Evolutionary conservation across 1,140 invertebrate species (phyloP).

Genomic region (Lepidurus couesii): DNA sequence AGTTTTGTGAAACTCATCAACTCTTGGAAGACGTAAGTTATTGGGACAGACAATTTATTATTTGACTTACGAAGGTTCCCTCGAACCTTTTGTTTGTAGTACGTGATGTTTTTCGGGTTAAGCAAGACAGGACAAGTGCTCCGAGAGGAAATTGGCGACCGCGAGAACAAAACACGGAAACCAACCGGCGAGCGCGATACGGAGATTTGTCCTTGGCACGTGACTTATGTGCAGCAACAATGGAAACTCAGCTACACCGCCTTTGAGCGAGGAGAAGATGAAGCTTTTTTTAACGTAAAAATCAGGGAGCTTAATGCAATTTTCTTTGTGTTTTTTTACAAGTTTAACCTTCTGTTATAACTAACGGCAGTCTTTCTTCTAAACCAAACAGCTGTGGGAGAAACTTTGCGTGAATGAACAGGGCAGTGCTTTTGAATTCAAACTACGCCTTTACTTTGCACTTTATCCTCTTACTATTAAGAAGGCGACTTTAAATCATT

Average conservation of each 20-base stretch:
- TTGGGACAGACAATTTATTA: not conserved
- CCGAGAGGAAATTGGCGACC: not conserved
- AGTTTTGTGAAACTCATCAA: not conserved
- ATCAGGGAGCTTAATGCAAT: no score
- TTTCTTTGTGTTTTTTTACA: not conserved
- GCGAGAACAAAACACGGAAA: slow-evolving; percentile 18
- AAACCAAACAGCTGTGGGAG: not conserved
- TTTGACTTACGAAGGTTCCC: no score
- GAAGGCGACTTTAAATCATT: not conserved
- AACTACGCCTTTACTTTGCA: not conserved
- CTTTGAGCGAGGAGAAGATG: not conserved
- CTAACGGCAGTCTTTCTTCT: not conserved
- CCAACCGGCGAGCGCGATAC: not conserved
- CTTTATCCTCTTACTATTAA: not conserved
- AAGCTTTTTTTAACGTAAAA: not conserved
- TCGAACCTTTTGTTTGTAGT: not conserved
- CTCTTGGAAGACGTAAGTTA: not conserved
- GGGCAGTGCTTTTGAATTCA: not conserved
- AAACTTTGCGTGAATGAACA: not conserved
- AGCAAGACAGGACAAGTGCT: not conserved
- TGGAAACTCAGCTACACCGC: not conserved
- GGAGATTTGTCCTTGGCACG: not conserved
- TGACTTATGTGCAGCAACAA: not conserved
- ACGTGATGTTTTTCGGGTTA: slow-evolving; percentile 4
- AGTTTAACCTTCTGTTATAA: not conserved